phyloP scores from a whole-genome alignment of 2,888 invertebrate genomes.

The Julus scanicus region DNA sequence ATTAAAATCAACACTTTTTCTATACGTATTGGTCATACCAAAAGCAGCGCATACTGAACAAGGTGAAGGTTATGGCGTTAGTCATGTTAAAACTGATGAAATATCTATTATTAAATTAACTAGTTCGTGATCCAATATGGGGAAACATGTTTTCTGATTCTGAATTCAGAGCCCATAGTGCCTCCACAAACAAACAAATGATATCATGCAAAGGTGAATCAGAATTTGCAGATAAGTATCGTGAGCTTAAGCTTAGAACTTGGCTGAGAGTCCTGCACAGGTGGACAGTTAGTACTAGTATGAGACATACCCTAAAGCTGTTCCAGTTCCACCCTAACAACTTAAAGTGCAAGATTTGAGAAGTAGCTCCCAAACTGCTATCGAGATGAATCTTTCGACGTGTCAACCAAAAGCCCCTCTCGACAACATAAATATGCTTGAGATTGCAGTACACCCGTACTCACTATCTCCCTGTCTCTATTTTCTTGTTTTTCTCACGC shows the following conservation, averaged over 20 bases:
- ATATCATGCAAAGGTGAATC: conserved; percentile 29
- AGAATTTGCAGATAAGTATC: background rate
- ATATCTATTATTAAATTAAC: background rate
- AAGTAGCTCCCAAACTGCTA: conserved; percentile 13
- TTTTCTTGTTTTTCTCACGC: conserved; percentile 14
- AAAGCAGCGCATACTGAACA: background rate
- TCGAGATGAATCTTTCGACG: background rate
- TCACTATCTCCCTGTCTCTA: conserved; percentile 11
- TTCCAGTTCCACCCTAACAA: background rate
- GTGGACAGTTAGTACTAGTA: background rate
- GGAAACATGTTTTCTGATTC: background rate
- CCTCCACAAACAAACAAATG: background rate
- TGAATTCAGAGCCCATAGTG: background rate
- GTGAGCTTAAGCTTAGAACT: background rate
- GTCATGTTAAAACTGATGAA: background rate
- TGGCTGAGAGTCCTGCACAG: background rate
- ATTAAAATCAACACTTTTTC: background rate
- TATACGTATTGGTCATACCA: background rate
- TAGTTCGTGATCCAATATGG: too few relatives aligned
- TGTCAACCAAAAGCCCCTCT: conserved; percentile 34
- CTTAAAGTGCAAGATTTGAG: conserved; percentile 15
- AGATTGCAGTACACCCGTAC: background rate
- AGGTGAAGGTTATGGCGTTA: background rate
- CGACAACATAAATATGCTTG: background rate
- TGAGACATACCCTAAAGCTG: background rate